Percentiles rank a stretch among this genome's conserved stretches.
phyloP scores from a whole-genome alignment of 2,888 invertebrate species.

The Drosophila aldrichi region DNA sequence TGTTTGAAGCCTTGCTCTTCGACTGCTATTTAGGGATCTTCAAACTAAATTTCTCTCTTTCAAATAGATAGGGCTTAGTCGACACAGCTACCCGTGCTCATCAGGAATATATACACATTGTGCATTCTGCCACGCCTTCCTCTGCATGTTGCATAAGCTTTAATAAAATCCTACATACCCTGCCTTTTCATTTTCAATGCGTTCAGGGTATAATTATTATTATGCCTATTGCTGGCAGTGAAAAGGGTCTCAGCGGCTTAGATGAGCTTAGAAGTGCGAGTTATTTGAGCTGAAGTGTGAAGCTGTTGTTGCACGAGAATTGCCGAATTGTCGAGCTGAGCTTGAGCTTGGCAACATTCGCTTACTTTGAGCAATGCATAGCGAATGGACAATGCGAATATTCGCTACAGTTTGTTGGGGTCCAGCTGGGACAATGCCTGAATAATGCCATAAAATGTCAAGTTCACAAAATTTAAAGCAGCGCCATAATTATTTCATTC shows the following conservation, averaged over 20 bases:
- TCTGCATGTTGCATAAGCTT: background rate
- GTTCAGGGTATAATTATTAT: background rate
- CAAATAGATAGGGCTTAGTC: too few relatives aligned
- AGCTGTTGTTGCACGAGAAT: background rate
- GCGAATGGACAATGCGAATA: slow-evolving; percentile 36
- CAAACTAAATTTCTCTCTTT: too few relatives aligned
- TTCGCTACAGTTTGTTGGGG: slow-evolving; percentile 36
- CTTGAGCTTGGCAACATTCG: slow-evolving; percentile 19
- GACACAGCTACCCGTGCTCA: background rate
- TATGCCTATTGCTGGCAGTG: slow-evolving; percentile 21
- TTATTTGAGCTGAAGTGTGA: slow-evolving; percentile 18
- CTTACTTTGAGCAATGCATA: slow-evolving; percentile 35
- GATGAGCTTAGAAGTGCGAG: slow-evolving; percentile 50
- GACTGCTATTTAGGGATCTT: too few relatives aligned
- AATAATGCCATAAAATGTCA: slow-evolving; percentile 70
- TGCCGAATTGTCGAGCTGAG: background rate
- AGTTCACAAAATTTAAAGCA: slow-evolving; percentile 65
- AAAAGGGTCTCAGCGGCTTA: slow-evolving; percentile 36
- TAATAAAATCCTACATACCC: background rate
- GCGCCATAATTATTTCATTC: slow-evolving; percentile 76
- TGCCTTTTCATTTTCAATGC: background rate
- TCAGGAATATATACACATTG: background rate
- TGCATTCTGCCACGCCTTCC: rapidly evolving
- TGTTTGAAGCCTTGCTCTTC: too few relatives aligned
- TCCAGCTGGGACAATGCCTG: slow-evolving; percentile 2